A percentile compares a stretch with the other conserved stretches of the same genome.
Conservation (phyloP, 2,797 vertebrate species). For the Diplodus puntazzo region DNA sequence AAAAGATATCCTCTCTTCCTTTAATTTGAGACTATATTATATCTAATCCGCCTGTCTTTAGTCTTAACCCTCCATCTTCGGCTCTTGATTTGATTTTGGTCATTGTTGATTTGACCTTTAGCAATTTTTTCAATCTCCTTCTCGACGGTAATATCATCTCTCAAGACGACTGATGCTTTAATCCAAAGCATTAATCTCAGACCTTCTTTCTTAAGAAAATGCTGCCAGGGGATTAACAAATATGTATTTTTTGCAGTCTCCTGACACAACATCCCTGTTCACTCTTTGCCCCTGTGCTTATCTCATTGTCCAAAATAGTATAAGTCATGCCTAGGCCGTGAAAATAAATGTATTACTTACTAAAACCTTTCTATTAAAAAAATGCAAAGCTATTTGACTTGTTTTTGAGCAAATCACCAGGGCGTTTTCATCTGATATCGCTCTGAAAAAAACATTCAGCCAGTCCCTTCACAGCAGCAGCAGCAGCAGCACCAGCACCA, state of each 20-base stretch:
- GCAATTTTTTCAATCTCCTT: constrained; percentile 86
- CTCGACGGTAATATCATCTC: constrained; percentile 75
- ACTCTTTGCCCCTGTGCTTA: neutral
- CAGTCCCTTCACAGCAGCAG: no score
- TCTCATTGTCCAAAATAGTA: constrained; percentile 18
- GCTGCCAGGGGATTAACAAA: constrained; percentile 64
- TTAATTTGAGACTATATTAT: constrained; percentile 86
- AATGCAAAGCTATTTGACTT: neutral
- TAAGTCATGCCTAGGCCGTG: neutral
- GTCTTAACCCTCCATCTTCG: constrained; percentile 86
- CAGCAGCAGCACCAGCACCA: no score
- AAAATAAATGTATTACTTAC: neutral
- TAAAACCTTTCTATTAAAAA: neutral
- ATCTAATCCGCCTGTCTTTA: constrained; percentile 88
- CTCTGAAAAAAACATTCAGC: no score
- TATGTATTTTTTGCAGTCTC: constrained; percentile 75
- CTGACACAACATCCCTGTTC: constrained; percentile 14
- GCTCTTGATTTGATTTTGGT: constrained; percentile 86
- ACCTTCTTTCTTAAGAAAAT: constrained; percentile 73
- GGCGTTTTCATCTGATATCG: neutral
- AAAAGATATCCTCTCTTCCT: constrained; percentile 81
- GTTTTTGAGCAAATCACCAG: neutral
- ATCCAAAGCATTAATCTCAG: constrained; percentile 83
- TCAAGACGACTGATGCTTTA: constrained; percentile 80
- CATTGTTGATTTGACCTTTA: constrained; percentile 81